Base-by-base conservation (phyloP, 2,888 invertebrate genomes). In the Linnaemya vulpina region DNA sequence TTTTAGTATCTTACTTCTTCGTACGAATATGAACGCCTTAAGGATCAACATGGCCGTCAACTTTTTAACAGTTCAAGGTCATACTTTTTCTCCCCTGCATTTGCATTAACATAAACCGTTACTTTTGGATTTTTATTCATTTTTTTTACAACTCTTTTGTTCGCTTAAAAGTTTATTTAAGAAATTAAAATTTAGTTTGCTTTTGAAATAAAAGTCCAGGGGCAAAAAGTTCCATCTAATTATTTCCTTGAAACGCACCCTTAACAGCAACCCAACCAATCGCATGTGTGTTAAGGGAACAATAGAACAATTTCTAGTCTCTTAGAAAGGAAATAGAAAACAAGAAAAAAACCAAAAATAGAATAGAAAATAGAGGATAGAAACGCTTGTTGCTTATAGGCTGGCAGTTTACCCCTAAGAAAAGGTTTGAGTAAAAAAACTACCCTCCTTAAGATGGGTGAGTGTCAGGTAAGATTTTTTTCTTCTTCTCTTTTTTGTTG, bases 241-340 rank as follows among this genome's bases (percentile, higher is more conserved):
- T 3, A 20, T 62, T 25, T 58, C 4, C 3, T 35, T 40, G 1
- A 13, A 53, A 38, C 13, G 65, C 46, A 65, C 71, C 73, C 71
- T 38, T 79, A 73, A 74, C 53, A 35, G 17, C 8, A 35, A 58
- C 20, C 11, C 49, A 82, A 76, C 82, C 82, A 82, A 82, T 82
- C 82, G 22, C 1, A 35, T 38, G 53, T 22, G 40, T 43, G 65
- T 17, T 8, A 10, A 22, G 1, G 2, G 30, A 76, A 71, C 70
- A 76, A 82, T 65, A 58, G 75, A 43, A 53, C n/a, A 13, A 22
- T 30, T 15, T 53, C 25, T 40, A 60, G 17, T 30, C 3, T 15
- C 3, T 30, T 38, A 25, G 58, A 46, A 20, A 9, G 38, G 46
- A 43, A 58, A 38, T 67, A 5, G 0, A 62, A 30, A 49, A 17